phyloP scores from a whole-genome alignment of 2,113 vertebrate species.

The Spea bombifrons region DNA sequence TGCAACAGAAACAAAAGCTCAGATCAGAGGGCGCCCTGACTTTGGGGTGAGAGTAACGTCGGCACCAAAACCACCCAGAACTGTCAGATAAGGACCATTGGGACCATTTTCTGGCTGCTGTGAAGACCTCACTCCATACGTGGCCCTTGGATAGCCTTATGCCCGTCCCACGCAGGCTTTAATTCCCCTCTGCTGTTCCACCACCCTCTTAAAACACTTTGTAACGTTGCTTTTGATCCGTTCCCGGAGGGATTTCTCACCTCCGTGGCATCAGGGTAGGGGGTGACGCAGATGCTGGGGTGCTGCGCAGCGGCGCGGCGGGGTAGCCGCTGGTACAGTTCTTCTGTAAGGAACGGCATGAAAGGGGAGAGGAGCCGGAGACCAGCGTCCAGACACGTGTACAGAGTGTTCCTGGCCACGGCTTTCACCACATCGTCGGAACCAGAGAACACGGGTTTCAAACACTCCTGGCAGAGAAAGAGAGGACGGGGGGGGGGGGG shows the following conservation, averaged over 20 bases:
- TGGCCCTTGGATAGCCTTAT: no score
- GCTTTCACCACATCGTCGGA: slow-evolving; percentile 53
- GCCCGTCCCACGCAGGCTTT: no score
- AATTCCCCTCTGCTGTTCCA: no score
- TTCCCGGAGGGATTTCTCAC: slow-evolving; percentile 51
- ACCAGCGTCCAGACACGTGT: slow-evolving; percentile 81
- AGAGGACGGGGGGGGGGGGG: not conserved
- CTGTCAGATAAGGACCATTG: no score
- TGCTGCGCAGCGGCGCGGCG: slow-evolving; percentile 62
- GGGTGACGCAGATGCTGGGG: slow-evolving; percentile 72
- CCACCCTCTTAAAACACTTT: no score
- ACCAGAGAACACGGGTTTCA: slow-evolving; percentile 78
- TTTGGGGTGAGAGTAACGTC: no score
- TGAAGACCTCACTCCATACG: no score
- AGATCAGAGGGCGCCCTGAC: not conserved
- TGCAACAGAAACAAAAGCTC: slow-evolving; percentile 45
- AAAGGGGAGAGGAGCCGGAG: slow-evolving; percentile 80
- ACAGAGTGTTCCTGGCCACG: slow-evolving; percentile 78
- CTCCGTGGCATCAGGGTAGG: slow-evolving; percentile 75
- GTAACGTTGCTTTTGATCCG: no score
- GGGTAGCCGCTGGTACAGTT: slow-evolving; percentile 84
- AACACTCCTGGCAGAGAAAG: slow-evolving; percentile 69
- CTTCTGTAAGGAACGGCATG: slow-evolving; percentile 87
- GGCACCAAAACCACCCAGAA: no score
- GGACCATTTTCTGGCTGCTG: no score